Conservation (phyloP, 2,797 vertebrate genomes). For the Trachops cirrhosus region DNA sequence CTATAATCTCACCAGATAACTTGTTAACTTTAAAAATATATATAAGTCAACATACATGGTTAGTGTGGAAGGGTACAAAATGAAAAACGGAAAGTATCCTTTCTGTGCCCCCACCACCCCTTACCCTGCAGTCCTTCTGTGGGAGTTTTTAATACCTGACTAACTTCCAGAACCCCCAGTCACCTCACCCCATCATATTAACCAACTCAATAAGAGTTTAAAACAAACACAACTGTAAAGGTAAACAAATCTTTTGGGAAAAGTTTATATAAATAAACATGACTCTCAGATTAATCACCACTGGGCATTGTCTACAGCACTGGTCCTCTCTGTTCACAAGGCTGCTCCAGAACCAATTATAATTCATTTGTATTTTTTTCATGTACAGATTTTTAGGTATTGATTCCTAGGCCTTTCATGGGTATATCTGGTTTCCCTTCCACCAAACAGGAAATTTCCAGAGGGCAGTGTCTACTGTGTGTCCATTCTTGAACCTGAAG, state of each 20-base stretch:
- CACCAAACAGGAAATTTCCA: slow-evolving; percentile 26
- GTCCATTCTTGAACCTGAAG: slow-evolving; percentile 24
- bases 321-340: not conserved
- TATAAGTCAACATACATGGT: not conserved
- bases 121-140: not conserved
- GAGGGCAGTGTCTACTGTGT: not conserved
- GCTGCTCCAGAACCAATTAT: not conserved
- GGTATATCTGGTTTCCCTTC: not conserved
- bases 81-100: not conserved
- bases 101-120: not conserved
- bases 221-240: not conserved
- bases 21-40: not conserved
- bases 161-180: not conserved
- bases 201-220: slow-evolving; percentile 45
- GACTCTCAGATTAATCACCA: not conserved
- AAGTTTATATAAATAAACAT: not conserved
- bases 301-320: not conserved
- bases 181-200: not conserved
- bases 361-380: not conserved
- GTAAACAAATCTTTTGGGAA: not conserved
- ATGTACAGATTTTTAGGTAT: slow-evolving; percentile 8
- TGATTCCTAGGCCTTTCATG: not conserved
- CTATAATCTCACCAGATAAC: not conserved
- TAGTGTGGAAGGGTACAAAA: not conserved
- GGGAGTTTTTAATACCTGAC: not conserved